These are phyloP conservation scores for Marmota monax DNA, from an alignment of 2,113 vertebrate genomes.

Conservation along the genomic window DNA sequence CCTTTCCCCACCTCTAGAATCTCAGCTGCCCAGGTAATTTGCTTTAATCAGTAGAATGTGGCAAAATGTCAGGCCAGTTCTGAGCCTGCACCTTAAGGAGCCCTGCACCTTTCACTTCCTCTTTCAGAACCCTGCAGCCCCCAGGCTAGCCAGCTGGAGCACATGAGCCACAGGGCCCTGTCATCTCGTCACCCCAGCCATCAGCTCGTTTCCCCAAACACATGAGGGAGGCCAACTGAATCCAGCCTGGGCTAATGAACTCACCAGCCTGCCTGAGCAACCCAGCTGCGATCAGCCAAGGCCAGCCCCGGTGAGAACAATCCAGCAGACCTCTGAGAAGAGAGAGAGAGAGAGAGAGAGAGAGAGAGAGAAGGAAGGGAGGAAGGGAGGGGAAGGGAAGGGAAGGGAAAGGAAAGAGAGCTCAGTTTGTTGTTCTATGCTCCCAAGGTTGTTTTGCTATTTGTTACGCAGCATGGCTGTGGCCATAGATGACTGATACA, in stretches of 20 bases:
- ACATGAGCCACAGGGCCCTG: rapidly evolving
- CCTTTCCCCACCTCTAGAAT: neutral
- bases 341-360: no score
- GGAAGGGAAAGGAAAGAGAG: no score
- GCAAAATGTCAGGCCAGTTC: neutral
- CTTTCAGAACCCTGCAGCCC: neutral
- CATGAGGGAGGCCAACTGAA: rapidly evolving
- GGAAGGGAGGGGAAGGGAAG: neutral
- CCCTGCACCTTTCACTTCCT: no score
- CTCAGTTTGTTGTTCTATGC: neutral
- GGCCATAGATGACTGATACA: no score
- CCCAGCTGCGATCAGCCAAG: neutral
- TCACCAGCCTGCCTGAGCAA: neutral
- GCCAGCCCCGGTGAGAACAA: neutral
- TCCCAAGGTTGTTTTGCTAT: neutral
- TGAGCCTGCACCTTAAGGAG: neutral
- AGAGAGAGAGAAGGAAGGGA: neutral
- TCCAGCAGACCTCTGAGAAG: neutral
- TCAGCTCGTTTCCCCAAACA: no score
- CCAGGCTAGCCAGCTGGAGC: neutral
- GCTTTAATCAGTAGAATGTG: neutral
- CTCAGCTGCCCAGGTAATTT: no score
- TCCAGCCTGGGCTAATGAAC: neutral
- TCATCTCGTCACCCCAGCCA: neutral
- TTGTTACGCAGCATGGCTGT: neutral